Base-by-base conservation (phyloP, 2,797 vertebrate genomes). In the Schizothorax lantsangensis region DNA sequence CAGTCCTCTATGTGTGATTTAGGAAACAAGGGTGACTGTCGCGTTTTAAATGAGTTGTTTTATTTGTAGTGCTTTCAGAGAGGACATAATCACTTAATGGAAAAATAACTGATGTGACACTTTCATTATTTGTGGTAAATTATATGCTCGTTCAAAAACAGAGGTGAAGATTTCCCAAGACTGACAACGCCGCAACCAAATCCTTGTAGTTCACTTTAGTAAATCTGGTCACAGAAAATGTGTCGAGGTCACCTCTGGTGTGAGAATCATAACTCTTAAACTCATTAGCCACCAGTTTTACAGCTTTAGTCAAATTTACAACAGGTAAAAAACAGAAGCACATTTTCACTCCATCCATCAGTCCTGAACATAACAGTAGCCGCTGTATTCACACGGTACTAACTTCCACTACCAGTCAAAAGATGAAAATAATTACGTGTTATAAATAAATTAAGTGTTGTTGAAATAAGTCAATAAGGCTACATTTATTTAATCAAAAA, bases 241-340 rank as follows among this genome's bases (percentile, higher is more conserved):
- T 82, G 64, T 45, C 45, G 49, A 47, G 33, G 72, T 49, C 23
- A 52, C 5, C 8, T 54, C 30, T 80, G 6, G 38, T 23, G 62
- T 62, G 49, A 6, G 36, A 45, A 36, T 57, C 73, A 79, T 49
- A 66, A 87, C 26, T 68, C 74, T 84, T 79, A 77, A 73, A 79
- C 81, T 57, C 81, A 87, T 79, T 84, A 84, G 23, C 26, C 82
- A 45, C 12, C 12, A 6, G 5, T 77, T 84, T 84, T 73, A 82
- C 43, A 40, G 52, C 21, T n/a, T 26, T 30, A 81, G 26, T 26
- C 49, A 85, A 79, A 83, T 83, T 89, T 82, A 74, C 86, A 59
- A 57, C 85, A 82, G 43, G 66, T 36, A 45, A 19, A 30, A 30
- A 30, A 30, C 30, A 30, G 43, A 26, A 66, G 36, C 40, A 72